phyloP scores from a whole-genome alignment of 2,797 vertebrate genomes.

The Pogonophryne albipinna region DNA sequence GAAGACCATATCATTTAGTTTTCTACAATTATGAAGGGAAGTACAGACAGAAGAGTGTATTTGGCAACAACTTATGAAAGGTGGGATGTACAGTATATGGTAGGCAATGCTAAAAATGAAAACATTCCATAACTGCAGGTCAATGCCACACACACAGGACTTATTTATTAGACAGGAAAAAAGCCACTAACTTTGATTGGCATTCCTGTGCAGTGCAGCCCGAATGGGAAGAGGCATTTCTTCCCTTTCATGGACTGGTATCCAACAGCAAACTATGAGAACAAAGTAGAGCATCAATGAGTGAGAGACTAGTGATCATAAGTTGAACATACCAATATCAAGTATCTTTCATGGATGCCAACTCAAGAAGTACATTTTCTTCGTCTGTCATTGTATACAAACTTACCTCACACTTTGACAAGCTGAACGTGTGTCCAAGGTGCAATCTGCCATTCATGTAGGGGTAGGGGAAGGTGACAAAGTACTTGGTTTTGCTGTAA shows the following conservation, averaged over 20 bases:
- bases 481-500: constrained; percentile 91
- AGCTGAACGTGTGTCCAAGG: constrained; percentile 96
- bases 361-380: not conserved
- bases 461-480: constrained; percentile 96
- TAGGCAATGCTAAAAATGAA: not conserved
- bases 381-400: not conserved
- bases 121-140: not conserved
- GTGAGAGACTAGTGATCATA: constrained; percentile 4
- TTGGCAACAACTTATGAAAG: not conserved
- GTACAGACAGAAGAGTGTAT: not conserved
- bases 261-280: constrained; percentile 90
- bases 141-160: not conserved
- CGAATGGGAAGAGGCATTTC: constrained; percentile 95
- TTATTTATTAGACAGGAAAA: not conserved
- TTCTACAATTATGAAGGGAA: not conserved
- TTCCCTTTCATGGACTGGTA: constrained; percentile 96
- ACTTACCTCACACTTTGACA: constrained; percentile 98
- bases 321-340: not conserved
- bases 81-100: not conserved
- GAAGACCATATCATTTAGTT: not conserved
- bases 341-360: not conserved
- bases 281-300: constrained; percentile 32
- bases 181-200: constrained; percentile 93
- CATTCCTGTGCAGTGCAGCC: constrained; percentile 98
- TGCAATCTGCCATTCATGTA: constrained; percentile 99